Evolutionary conservation across 2,888 invertebrate species (phyloP).

Genomic region (Pherbina coryleti): DNA sequence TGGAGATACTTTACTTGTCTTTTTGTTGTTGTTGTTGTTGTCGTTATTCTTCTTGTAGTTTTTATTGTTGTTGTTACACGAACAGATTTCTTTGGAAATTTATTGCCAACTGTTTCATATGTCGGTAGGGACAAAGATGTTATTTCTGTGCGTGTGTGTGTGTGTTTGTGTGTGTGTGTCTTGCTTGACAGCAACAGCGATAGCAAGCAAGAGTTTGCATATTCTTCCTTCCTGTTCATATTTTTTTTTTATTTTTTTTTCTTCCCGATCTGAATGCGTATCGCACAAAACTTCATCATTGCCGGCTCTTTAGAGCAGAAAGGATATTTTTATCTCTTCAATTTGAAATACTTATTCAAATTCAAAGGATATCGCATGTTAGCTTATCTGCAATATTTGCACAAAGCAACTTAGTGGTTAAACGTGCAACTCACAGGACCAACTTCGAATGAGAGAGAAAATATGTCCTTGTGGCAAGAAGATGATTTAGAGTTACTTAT

Average conservation of each 20-base stretch:
- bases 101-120: slow-evolving; percentile 47
- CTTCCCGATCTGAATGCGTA: neutral
- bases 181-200: neutral
- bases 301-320: neutral
- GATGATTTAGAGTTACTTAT: slow-evolving; percentile 27
- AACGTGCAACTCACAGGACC: neutral
- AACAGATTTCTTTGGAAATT: slow-evolving; percentile 54
- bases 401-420: neutral
- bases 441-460: neutral
- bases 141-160: neutral
- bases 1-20: neutral
- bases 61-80: neutral
- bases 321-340: slow-evolving; percentile 22
- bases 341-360: neutral
- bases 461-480: slow-evolving; percentile 3
- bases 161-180: slow-evolving; percentile 36
- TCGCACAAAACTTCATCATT: slow-evolving; percentile 8
- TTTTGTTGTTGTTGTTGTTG: neutral
- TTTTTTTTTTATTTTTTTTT: neutral
- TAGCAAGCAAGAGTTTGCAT: neutral
- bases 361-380: slow-evolving; percentile 17
- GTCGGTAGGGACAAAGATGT: neutral
- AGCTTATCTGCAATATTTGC: slow-evolving; percentile 17
- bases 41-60: neutral
- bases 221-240: neutral